A percentile compares a stretch with the other conserved stretches of the same genome.
Conservation (phyloP, 2,113 vertebrate species). For the Bubalus kerabau region DNA sequence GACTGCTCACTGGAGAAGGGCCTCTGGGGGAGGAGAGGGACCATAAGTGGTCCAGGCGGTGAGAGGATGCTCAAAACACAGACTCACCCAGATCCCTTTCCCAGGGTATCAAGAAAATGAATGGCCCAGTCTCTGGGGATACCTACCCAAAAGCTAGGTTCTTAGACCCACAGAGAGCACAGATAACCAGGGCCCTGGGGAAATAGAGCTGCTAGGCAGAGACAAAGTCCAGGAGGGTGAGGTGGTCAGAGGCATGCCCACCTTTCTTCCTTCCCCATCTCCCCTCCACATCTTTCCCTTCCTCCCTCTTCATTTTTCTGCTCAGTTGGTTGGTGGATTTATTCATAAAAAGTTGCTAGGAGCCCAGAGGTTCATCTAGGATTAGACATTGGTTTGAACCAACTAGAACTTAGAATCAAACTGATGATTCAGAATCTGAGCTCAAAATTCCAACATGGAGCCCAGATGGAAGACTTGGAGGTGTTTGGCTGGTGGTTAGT, state of each 20-base stretch:
- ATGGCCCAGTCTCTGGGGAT: background rate
- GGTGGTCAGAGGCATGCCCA: accelerated
- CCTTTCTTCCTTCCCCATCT: too few relatives aligned
- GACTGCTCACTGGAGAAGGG: background rate
- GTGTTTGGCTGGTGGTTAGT: background rate
- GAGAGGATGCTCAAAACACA: background rate
- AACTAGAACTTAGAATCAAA: background rate
- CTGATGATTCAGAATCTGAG: background rate
- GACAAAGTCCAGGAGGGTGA: too few relatives aligned
- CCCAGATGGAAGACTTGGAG: accelerated
- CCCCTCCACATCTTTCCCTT: background rate
- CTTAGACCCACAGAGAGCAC: background rate
- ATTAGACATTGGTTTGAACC: background rate
- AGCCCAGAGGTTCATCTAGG: background rate
- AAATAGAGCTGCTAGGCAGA: background rate
- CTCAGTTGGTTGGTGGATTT: background rate
- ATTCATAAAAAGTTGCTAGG: background rate
- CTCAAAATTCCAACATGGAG: background rate
- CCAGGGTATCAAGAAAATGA: background rate
- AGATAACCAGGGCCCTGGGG: background rate
- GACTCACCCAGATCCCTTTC: background rate
- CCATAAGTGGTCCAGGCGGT: background rate
- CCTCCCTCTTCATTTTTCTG: background rate
- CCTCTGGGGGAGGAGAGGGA: accelerated
- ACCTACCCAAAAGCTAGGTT: background rate